Conservation (phyloP, 1,140 invertebrate genomes). For the Drosophila teissieri region DNA sequence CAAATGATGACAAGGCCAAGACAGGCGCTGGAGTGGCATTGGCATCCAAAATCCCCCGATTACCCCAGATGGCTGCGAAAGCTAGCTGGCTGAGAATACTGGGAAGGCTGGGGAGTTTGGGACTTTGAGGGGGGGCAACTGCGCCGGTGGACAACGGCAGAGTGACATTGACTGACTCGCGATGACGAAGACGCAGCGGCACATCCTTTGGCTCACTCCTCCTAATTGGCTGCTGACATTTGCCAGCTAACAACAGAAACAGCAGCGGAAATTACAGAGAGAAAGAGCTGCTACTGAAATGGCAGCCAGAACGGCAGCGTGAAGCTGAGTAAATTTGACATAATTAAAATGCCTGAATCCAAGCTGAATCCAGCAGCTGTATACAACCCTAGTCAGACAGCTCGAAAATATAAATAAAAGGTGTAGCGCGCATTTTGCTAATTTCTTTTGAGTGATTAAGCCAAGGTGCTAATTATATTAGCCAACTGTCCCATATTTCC, state of each 20-base stretch:
- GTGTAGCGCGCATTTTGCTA: constrained; percentile 47
- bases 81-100: too few species aligned
- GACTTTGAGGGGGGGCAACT: constrained; percentile 44
- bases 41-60: constrained; percentile 38
- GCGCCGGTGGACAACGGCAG: constrained; percentile 23
- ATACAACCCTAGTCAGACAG: constrained; percentile 45
- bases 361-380: constrained; percentile 32
- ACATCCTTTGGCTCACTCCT: constrained; percentile 69
- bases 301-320: constrained; percentile 10
- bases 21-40: constrained; percentile 69
- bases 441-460: constrained; percentile 68
- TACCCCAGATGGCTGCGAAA: constrained; percentile 2
- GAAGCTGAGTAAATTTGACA: constrained; percentile 70
- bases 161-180: constrained; percentile 75
- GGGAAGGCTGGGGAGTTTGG: constrained; percentile 57
- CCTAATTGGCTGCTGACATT: constrained; percentile 81
- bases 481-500: constrained; percentile 63
- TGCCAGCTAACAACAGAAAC: constrained; percentile 58
- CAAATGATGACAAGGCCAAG: constrained; percentile 81
- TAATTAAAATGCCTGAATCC: constrained; percentile 62
- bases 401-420: constrained; percentile 33
- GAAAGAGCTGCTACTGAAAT: not conserved
- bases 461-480: constrained; percentile 55
- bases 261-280: constrained; percentile 27
- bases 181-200: constrained; percentile 49